Evolutionary conservation across 2,113 vertebrate genomes (phyloP).

Genomic region (Hydropotes inermis): DNA sequence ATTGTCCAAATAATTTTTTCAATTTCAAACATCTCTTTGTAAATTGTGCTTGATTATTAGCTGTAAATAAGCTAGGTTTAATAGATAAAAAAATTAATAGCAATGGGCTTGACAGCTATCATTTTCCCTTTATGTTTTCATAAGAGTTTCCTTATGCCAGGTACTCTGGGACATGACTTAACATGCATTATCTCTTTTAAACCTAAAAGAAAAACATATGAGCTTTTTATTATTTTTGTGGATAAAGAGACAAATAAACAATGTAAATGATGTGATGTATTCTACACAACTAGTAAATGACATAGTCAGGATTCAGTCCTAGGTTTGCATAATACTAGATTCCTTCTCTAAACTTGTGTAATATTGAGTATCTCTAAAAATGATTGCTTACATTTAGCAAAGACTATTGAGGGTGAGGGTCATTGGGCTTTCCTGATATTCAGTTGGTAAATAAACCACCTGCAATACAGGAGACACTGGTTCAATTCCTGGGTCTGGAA

Average conservation of each 20-base stretch:
- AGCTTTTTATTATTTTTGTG: background rate
- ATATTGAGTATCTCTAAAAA: background rate
- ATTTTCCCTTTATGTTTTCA: background rate
- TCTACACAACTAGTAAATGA: background rate
- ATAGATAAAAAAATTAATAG: background rate
- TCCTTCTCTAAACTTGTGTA: background rate
- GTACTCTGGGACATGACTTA: background rate
- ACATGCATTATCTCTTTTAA: background rate
- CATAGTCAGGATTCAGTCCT: background rate
- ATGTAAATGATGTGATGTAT: background rate
- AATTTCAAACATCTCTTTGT: background rate
- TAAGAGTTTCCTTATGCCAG: background rate
- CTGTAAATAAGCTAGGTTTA: background rate
- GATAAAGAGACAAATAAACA: background rate
- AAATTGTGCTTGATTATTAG: background rate
- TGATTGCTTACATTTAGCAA: background rate
- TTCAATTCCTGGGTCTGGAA: background rate
- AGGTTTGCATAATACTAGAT: background rate
- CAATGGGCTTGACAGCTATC: background rate
- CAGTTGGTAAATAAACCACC: background rate
- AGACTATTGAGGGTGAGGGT: background rate
- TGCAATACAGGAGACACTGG: background rate
- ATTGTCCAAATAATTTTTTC: background rate
- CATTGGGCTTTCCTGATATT: background rate
- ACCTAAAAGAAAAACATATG: background rate